These are phyloP conservation scores for Lagodon rhomboides DNA, from an alignment of 2,797 vertebrate species.

Conservation along the genomic window DNA sequence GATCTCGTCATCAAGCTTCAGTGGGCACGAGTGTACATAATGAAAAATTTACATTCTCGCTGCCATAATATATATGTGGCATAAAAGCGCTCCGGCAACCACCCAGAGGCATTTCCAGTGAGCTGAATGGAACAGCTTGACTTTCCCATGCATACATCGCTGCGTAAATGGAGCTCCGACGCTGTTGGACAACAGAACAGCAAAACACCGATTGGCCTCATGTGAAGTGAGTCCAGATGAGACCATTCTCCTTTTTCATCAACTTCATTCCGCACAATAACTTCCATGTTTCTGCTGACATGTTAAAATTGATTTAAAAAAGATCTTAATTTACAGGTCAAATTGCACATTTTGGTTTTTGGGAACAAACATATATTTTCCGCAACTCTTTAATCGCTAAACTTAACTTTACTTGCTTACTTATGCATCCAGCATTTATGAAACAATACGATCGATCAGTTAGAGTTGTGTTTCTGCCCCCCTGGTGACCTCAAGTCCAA, in stretches of 20 bases:
- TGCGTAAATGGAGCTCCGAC: conserved; percentile 17
- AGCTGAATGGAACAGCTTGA: conserved; percentile 53
- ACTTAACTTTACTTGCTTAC: background rate
- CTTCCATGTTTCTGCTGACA: too few species aligned
- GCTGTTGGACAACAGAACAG: conserved; percentile 10
- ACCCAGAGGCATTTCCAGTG: conserved; percentile 38
- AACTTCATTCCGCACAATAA: too few species aligned
- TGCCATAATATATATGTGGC: conserved; percentile 56
- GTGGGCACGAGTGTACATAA: conserved; percentile 56
- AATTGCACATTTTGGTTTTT: background rate
- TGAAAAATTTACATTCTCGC: conserved; percentile 71
- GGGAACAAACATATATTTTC: background rate
- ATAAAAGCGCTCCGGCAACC: conserved; percentile 20
- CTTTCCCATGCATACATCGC: conserved; percentile 39
- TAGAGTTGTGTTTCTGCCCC: too few species aligned
- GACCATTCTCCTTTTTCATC: too few species aligned
- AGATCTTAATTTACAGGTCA: background rate
- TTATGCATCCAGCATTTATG: too few species aligned
- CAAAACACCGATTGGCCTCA: background rate
- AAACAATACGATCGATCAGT: too few species aligned
- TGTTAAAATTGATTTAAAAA: background rate
- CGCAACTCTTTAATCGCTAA: background rate
- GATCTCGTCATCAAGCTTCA: conserved; percentile 70
- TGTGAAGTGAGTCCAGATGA: background rate
- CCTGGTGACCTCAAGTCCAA: too few species aligned